These are phyloP conservation scores for Vidua chalybeata DNA, from an alignment of 2,113 vertebrate species.

Conservation along the genomic window DNA sequence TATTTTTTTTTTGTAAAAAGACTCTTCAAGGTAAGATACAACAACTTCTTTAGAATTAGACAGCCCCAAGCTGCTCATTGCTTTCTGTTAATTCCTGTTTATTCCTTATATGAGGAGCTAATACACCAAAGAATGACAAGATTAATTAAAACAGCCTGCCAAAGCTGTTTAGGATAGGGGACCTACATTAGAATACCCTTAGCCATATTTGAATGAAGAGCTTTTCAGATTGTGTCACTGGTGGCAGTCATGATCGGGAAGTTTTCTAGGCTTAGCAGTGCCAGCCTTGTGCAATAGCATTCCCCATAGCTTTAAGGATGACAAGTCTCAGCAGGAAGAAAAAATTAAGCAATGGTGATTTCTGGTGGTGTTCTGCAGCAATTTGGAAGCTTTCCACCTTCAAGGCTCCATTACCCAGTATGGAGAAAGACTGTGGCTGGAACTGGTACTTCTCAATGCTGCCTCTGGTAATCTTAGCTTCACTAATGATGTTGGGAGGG, in stretches of 20 bases:
- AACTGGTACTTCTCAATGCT: not conserved
- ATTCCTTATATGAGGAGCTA: not conserved
- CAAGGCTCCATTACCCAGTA: not conserved
- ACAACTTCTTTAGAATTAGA: not conserved
- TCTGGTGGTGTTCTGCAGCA: conserved; percentile 23
- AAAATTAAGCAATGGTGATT: conserved; percentile 38
- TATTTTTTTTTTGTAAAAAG: not conserved
- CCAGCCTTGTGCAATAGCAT: conserved; percentile 31
- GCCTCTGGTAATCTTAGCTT: not conserved
- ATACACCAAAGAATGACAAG: not conserved
- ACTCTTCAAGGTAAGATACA: not conserved
- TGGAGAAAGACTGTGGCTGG: not conserved
- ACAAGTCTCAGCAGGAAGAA: conserved; percentile 13
- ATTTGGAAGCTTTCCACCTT: conserved; percentile 40
- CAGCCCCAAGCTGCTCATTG: not conserved
- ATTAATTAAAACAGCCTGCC: conserved; percentile 20
- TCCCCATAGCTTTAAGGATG: conserved; percentile 12
- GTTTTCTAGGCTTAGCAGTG: not conserved
- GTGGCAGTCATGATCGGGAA: not conserved
- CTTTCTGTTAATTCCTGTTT: not conserved
- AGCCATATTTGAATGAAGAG: not conserved
- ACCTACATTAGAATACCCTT: not conserved
- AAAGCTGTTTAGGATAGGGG: not conserved
- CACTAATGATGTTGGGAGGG: not conserved
- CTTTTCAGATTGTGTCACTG: not conserved